Conservation (phyloP, 2,888 invertebrate species). For the Sialis lutaria region DNA sequence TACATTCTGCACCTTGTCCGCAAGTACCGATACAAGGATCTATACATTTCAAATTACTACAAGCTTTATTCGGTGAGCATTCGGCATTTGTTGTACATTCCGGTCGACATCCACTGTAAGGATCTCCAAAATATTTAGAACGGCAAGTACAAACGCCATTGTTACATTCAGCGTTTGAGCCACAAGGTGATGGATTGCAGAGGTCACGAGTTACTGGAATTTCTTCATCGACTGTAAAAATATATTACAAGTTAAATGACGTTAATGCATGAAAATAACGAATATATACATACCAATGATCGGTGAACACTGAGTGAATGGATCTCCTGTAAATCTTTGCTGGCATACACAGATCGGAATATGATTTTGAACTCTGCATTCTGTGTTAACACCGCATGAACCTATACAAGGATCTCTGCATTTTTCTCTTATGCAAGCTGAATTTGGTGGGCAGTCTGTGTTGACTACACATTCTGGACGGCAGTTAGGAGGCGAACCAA, state of each 20-base stretch:
- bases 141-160: slow-evolving; percentile 59
- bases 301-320: slow-evolving; percentile 39
- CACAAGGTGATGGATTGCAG: slow-evolving; percentile 61
- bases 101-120: slow-evolving; percentile 56
- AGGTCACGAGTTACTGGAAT: slow-evolving; percentile 32
- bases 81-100: slow-evolving; percentile 69
- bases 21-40: slow-evolving; percentile 69
- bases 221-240: slow-evolving; percentile 5
- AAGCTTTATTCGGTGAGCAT: slow-evolving; percentile 57
- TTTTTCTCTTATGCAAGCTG: slow-evolving; percentile 52
- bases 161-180: slow-evolving; percentile 57
- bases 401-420: slow-evolving; percentile 55
- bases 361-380: slow-evolving; percentile 52
- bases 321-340: slow-evolving; percentile 44
- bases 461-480: slow-evolving; percentile 55
- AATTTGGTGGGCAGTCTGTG: slow-evolving; percentile 45
- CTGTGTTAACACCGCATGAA: slow-evolving; percentile 52
- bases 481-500: slow-evolving; percentile 62
- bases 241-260: background rate
- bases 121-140: slow-evolving; percentile 52
- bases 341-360: slow-evolving; percentile 47
- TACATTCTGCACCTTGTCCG: slow-evolving; percentile 60
- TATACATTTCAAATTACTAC: slow-evolving; percentile 56
- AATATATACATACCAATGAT: slow-evolving; percentile 18
- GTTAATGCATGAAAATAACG: background rate